A percentile compares a stretch with the other conserved stretches of the same genome.
Conservation (phyloP, 2,797 vertebrate species). For the Crenichthys baileyi region DNA sequence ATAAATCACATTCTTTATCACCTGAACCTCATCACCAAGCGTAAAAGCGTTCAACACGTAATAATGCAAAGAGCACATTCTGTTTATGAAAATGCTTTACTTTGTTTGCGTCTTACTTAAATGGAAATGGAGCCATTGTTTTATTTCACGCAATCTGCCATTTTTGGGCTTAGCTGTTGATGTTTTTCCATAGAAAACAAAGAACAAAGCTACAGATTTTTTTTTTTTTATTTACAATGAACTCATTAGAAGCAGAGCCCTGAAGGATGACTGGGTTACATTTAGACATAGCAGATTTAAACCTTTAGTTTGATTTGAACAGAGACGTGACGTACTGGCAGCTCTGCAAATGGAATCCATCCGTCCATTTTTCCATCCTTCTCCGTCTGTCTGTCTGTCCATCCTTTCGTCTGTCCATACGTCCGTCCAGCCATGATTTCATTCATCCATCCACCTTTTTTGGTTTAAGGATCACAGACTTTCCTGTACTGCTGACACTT, state of each 20-base stretch:
- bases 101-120: neutral
- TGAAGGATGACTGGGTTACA: neutral
- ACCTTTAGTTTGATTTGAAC: too few relatives aligned
- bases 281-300: slow-evolving; percentile 5
- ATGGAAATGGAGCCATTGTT: slow-evolving; percentile 17
- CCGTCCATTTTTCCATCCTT: neutral
- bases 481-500: neutral
- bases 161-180: slow-evolving; percentile 8
- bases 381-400: slow-evolving; percentile 11
- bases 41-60: slow-evolving; percentile 20
- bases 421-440: slow-evolving; percentile 8
- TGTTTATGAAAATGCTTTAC: slow-evolving; percentile 15
- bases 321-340: too few relatives aligned
- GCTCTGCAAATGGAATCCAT: neutral
- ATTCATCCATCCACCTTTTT: neutral
- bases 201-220: neutral
- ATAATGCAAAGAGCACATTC: slow-evolving; percentile 16
- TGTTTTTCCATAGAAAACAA: slow-evolving; percentile 17
- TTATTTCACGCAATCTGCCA: slow-evolving; percentile 20
- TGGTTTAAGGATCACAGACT: neutral
- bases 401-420: neutral
- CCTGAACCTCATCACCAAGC: slow-evolving; percentile 39
- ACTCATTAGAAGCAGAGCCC: slow-evolving; percentile 9
- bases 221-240: slow-evolving; percentile 11
- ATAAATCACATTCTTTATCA: slow-evolving; percentile 31